Evolutionary conservation across 2,113 vertebrate species (phyloP), one percentile per base, ranked within the genome.

Genomic region (Eurypyga helias): DNA sequence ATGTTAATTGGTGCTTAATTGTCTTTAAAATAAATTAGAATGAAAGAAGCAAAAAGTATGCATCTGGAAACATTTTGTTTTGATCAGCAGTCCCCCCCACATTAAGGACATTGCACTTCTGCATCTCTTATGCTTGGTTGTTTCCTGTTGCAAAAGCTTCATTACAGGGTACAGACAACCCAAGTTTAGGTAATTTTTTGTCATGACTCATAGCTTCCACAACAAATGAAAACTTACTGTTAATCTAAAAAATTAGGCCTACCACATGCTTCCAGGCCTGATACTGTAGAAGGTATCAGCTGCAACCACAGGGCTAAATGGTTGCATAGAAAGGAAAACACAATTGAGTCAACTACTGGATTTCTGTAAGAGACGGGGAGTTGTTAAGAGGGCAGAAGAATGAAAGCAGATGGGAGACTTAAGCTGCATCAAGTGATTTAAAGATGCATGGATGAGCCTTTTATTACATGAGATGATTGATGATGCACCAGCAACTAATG

Each of bases 391-490:
- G 83, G 75, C 55, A 87, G 85, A 95, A 97, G 83, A 97, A 97
- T 93, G 55, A 96, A 97, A 96, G 78, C 96, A 97, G 83, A 97
- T 94, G 89, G 85, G 84, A 96, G 66, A 73, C 31, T 96, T 97
- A 96, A 97, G 93, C 66, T 96, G 61, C 6, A 29, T 87, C 79
- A 96, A 97, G 96, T 84, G 80, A 91, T 97, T 90, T 79, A 96
- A 92, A 84, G 61, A 95, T 95, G 90, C 69, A 89, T 83, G 83
- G 89, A 94, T 96, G 82, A 84, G 38, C n/a, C 91, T 95, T 96
- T 96, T 93, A 92, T 94, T 82, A 71, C 51, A 51, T 18, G 31
- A 26, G 20, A 6, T 73, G 91, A 97, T 34, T 96, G 52, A 88
- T 93, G 89, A 78, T 90, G 36, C n/a, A 91, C 60, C 73, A 89